phyloP scores from a whole-genome alignment of 2,797 vertebrate genomes.

The Acanthurus lineatus region DNA sequence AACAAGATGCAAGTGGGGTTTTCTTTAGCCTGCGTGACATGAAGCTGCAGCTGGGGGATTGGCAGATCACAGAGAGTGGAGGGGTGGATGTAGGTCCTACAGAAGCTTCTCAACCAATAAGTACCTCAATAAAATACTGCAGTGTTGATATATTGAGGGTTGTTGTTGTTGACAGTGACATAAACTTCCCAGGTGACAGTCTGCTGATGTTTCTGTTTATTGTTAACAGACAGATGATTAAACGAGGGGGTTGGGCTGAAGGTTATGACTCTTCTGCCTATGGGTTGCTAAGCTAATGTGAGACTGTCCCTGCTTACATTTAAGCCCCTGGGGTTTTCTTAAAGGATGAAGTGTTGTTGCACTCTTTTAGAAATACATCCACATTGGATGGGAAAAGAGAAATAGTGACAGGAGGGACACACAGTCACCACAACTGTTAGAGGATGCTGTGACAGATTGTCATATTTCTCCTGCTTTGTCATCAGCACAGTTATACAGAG shows the following conservation, averaged over 20 bases:
- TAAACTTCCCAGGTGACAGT: too few species aligned
- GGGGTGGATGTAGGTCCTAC: neutral
- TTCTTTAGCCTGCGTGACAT: neutral
- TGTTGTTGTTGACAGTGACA: too few species aligned
- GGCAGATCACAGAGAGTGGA: neutral
- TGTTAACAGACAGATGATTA: too few species aligned
- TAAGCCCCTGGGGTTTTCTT: too few species aligned
- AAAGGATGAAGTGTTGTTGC: too few species aligned
- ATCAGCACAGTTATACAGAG: neutral
- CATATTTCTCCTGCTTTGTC: neutral
- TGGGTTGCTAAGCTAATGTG: constrained; percentile 15
- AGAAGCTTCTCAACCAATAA: neutral
- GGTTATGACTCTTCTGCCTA: constrained; percentile 37
- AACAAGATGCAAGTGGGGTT: neutral
- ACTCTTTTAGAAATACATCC: too few species aligned
- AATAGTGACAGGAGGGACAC: too few species aligned
- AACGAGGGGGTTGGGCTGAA: constrained; percentile 1
- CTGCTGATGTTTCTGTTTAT: too few species aligned
- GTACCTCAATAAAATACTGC: neutral
- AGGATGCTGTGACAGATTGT: neutral
- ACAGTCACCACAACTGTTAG: neutral
- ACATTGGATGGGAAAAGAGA: too few species aligned
- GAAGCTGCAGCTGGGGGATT: neutral
- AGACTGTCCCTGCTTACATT: too few species aligned
- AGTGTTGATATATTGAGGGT: neutral